Percentiles rank a stretch among this genome's conserved stretches.
phyloP scores from a whole-genome alignment of 2,888 invertebrate genomes.

The Sarcophaga variegata region DNA sequence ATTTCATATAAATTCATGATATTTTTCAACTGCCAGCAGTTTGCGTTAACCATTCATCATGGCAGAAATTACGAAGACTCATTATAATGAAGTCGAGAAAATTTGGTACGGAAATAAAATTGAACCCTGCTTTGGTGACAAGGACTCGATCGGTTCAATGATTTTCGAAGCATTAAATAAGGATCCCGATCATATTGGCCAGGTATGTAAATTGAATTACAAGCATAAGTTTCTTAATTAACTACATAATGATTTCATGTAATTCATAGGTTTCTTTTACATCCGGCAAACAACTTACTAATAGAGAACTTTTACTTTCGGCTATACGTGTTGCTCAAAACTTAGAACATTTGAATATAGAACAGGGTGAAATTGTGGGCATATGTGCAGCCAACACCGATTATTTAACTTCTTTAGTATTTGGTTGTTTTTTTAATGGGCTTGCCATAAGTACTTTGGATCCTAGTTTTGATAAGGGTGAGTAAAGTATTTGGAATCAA shows the following conservation, averaged over 20 bases:
- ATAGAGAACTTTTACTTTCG: constrained; percentile 37
- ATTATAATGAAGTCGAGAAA: constrained; percentile 33
- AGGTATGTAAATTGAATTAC: constrained; percentile 66
- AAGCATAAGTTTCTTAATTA: too few species aligned
- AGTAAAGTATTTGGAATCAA: not conserved
- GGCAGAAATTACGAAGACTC: not conserved
- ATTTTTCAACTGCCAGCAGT: not conserved
- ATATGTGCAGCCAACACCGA: constrained; percentile 67
- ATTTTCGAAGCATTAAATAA: constrained; percentile 42
- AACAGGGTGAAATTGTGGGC: constrained; percentile 69
- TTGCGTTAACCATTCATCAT: not conserved
- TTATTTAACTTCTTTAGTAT: constrained; percentile 66
- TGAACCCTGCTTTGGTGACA: not conserved
- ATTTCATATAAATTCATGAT: not conserved
- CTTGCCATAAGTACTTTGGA: constrained; percentile 65
- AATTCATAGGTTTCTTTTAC: constrained; percentile 42
- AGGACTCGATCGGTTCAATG: constrained; percentile 31
- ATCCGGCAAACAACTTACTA: constrained; percentile 31
- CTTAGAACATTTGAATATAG: constrained; percentile 44
- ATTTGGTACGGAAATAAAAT: constrained; percentile 40
- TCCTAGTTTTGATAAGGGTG: constrained; percentile 62
- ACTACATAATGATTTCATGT: not conserved
- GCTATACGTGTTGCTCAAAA: constrained; percentile 50
- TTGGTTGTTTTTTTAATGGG: constrained; percentile 65
- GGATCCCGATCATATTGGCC: constrained; percentile 26